Conservation (phyloP, 1,140 invertebrate genomes). For the Meloidogyne chitwoodi region DNA sequence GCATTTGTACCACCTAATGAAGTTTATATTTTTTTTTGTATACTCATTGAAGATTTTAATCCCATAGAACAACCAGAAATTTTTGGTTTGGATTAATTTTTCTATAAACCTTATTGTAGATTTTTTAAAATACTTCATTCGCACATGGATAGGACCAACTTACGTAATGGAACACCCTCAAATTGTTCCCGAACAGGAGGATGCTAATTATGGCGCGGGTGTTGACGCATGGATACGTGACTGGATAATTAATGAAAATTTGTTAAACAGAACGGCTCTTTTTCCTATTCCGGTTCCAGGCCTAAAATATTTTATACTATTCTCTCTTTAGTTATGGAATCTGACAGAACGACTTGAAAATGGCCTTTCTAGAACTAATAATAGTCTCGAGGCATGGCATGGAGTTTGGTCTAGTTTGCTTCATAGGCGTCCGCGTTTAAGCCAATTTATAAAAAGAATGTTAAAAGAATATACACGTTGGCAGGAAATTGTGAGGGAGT, state of each 20-base stretch:
- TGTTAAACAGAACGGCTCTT: background rate
- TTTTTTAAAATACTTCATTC: background rate
- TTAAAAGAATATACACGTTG: background rate
- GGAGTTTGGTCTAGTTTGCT: background rate
- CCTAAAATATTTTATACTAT: background rate
- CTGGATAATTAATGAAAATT: constrained; percentile 10
- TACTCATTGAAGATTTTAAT: too few relatives aligned
- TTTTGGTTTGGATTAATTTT: background rate
- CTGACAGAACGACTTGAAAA: background rate
- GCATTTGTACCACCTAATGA: too few relatives aligned
- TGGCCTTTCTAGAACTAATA: background rate
- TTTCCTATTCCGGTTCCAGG: constrained; percentile 9
- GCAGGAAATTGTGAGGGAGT: background rate
- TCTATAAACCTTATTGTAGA: too few relatives aligned
- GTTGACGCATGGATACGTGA: background rate
- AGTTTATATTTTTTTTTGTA: too few relatives aligned
- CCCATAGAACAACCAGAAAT: too few relatives aligned
- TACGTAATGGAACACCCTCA: background rate
- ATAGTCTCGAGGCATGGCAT: constrained; percentile 1
- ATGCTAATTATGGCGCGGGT: background rate
- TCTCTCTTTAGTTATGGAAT: constrained; percentile 6
- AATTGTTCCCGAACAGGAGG: background rate
- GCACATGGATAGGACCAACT: background rate
- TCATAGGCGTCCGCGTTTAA: background rate
- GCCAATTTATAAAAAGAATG: background rate